Conservation (phyloP, 2,888 invertebrate genomes). For the Chloroclystis v-ata region DNA sequence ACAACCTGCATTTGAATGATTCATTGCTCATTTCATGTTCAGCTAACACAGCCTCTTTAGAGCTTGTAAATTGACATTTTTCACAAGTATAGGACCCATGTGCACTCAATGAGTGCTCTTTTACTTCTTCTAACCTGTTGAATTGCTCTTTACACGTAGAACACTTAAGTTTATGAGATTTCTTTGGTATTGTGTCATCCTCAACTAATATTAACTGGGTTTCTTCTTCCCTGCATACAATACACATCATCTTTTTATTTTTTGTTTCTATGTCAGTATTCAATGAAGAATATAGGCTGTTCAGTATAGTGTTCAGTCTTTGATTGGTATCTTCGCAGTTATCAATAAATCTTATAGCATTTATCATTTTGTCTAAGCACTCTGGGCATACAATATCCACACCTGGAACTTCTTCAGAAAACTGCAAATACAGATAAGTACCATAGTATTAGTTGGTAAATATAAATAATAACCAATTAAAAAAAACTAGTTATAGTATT, state of each 20-base stretch:
- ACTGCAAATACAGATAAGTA: slow-evolving; percentile 41
- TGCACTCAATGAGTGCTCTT: slow-evolving; percentile 40
- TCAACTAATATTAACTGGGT: slow-evolving; percentile 44
- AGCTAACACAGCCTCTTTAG: slow-evolving; percentile 33
- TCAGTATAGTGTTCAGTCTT: slow-evolving; percentile 45
- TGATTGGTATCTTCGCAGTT: slow-evolving; percentile 43
- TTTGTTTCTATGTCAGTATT: slow-evolving; percentile 35
- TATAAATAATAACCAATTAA: no score
- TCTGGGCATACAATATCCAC: slow-evolving; percentile 56
- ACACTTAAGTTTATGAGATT: slow-evolving; percentile 35
- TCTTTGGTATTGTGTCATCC: slow-evolving; percentile 24
- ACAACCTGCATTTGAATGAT: slow-evolving; percentile 47
- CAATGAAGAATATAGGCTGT: slow-evolving; percentile 43
- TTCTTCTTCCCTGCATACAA: slow-evolving; percentile 44
- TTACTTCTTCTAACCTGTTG: slow-evolving; percentile 36
- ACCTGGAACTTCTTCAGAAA: slow-evolving; percentile 49
- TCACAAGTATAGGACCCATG: slow-evolving; percentile 50
- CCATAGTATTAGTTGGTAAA: no score
- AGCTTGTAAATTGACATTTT: slow-evolving; percentile 44
- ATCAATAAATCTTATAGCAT: slow-evolving; percentile 44
- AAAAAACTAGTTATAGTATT: no score
- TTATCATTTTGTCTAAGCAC: slow-evolving; percentile 48
- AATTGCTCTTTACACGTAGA: slow-evolving; percentile 40
- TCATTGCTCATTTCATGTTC: slow-evolving; percentile 38
- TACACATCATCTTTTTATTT: slow-evolving; percentile 40